phyloP scores from a whole-genome alignment of 2,113 vertebrate species.

The Pteropus alecto region DNA sequence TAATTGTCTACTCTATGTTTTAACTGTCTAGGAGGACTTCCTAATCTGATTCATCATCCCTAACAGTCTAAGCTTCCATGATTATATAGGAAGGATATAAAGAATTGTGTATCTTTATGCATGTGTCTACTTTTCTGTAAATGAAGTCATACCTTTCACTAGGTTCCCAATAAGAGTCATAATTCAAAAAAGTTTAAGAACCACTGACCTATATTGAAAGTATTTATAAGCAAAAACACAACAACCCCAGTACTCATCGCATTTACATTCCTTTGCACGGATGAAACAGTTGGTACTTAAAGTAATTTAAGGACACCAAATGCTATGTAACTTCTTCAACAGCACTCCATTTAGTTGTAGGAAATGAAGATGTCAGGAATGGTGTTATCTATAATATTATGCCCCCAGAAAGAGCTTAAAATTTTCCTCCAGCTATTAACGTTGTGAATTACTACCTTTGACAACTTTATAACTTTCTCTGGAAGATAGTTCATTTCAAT shows the following conservation, averaged over 20 bases:
- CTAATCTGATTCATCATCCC: not conserved
- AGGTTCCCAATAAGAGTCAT: not conserved
- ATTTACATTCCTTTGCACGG: not conserved
- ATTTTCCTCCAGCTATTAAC: not conserved
- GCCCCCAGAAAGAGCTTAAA: constrained; percentile 6
- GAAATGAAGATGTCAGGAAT: constrained; percentile 59
- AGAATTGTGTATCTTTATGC: not conserved
- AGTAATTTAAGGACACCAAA: not conserved
- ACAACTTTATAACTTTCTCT: constrained; percentile 53
- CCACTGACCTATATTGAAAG: not conserved
- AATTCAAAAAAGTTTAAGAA: not conserved
- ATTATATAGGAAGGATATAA: not conserved
- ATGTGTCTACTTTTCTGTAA: not conserved
- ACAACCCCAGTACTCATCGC: not conserved
- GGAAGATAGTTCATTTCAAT: constrained; percentile 38
- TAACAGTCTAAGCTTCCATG: not conserved
- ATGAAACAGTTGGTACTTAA: constrained; percentile 33
- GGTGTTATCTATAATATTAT: not conserved
- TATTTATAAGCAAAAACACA: not conserved
- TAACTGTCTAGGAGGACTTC: not conserved
- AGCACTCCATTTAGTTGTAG: not conserved
- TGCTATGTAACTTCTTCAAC: not conserved
- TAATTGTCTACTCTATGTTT: not conserved
- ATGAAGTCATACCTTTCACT: not conserved
- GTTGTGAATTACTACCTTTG: constrained; percentile 33